These are phyloP conservation scores for Argyresthia goedartella DNA, from an alignment of 2,888 invertebrate species.

Conservation along the genomic window DNA sequence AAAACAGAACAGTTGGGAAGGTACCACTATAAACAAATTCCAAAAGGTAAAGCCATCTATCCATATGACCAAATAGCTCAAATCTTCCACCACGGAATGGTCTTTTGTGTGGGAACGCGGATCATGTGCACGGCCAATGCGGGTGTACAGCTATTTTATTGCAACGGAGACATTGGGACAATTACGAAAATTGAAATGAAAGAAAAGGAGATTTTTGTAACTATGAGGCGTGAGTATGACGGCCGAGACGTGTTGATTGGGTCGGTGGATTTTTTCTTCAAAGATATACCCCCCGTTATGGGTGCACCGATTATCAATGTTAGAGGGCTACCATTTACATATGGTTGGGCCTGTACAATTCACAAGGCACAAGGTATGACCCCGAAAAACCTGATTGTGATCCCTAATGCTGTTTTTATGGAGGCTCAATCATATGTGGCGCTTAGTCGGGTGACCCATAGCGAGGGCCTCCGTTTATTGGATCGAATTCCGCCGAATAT, in stretches of 20 bases:
- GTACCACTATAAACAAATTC: too few relatives aligned
- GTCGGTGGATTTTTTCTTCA: background rate
- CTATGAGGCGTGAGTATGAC: background rate
- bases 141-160: background rate
- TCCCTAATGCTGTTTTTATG: background rate
- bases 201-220: background rate
- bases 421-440: background rate
- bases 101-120: background rate
- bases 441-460: background rate
- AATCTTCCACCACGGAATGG: background rate
- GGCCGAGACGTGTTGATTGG: background rate
- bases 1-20: background rate
- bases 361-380: background rate
- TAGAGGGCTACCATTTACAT: background rate
- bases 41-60: background rate
- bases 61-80: background rate
- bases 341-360: background rate
- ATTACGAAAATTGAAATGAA: background rate
- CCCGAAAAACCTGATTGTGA: background rate
- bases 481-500: background rate
- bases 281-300: background rate
- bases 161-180: background rate
- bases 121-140: background rate
- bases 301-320: background rate
- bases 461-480: background rate